phyloP scores from a whole-genome alignment of 2,888 invertebrate species.

The Agrotis ipsilon region DNA sequence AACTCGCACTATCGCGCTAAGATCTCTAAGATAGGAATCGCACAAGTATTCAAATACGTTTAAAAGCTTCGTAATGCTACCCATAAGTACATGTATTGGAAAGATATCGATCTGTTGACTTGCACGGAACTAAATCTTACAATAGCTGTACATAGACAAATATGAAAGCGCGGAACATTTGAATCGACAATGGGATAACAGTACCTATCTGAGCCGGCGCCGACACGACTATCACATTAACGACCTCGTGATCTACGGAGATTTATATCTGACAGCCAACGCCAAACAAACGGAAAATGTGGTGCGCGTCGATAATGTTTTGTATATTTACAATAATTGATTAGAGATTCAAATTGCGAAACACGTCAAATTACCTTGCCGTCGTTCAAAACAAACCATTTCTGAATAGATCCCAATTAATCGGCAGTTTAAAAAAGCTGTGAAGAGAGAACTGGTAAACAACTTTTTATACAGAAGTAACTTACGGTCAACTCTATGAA shows the following conservation, averaged over 20 bases:
- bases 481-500: conserved; percentile 53
- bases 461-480: conserved; percentile 66
- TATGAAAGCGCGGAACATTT: conserved; percentile 86
- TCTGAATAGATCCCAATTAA: conserved; percentile 19
- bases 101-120: conserved; percentile 70
- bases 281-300: conserved; percentile 68
- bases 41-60: conserved; percentile 43
- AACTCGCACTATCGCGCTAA: conserved; percentile 33
- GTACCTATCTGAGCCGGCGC: conserved; percentile 83
- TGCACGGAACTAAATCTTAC: conserved; percentile 77
- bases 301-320: conserved; percentile 50
- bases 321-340: conserved; percentile 56
- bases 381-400: conserved; percentile 16
- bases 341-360: conserved; percentile 27
- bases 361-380: conserved; percentile 10
- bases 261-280: conserved; percentile 87
- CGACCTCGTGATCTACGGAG: conserved; percentile 88
- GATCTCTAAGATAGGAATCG: conserved; percentile 42
- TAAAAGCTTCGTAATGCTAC: conserved; percentile 57
- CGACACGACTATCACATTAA: conserved; percentile 90
- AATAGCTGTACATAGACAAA: conserved; percentile 83
- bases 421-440: not conserved
- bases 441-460: conserved; percentile 59
- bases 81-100: conserved; percentile 57
- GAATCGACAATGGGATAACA: conserved; percentile 89